phyloP scores from a whole-genome alignment of 2,113 vertebrate species.

The Sander lucioperca region DNA sequence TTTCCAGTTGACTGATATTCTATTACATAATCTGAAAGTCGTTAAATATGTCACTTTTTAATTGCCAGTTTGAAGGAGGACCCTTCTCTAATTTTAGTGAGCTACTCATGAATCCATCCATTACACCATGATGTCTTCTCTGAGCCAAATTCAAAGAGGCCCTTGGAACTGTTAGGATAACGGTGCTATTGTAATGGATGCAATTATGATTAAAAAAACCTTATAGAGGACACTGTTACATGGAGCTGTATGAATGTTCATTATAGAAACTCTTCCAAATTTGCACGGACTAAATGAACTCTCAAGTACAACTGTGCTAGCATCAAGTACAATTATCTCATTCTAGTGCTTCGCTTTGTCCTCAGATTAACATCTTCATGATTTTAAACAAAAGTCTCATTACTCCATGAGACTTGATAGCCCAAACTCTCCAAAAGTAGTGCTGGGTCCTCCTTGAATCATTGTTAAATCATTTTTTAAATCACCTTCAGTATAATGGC shows the following conservation, averaged over 20 bases:
- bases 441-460: conserved; percentile 61
- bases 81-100: conserved; percentile 54
- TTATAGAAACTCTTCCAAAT: conserved; percentile 33
- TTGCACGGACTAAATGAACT: conserved; percentile 14
- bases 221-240: conserved; percentile 23
- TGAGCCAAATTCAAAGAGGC: conserved; percentile 31
- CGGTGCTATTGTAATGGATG: conserved; percentile 32
- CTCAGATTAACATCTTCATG: conserved; percentile 21
- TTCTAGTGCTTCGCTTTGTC: conserved; percentile 10
- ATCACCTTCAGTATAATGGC: conserved; percentile 94
- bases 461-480: conserved; percentile 59
- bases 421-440: conserved; percentile 57
- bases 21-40: neutral
- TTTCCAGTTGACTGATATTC: neutral
- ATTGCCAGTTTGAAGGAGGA: conserved; percentile 61
- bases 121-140: conserved; percentile 5
- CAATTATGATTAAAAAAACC: conserved; percentile 46
- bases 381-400: conserved; percentile 14
- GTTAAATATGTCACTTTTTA: conserved; percentile 41
- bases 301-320: neutral
- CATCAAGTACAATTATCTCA: neutral
- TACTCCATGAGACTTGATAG: neutral
- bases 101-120: conserved; percentile 15
- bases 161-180: conserved; percentile 33
- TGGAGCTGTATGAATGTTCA: conserved; percentile 11